Conservation (phyloP, 2,113 vertebrate species). For the Centrocercus urophasianus region DNA sequence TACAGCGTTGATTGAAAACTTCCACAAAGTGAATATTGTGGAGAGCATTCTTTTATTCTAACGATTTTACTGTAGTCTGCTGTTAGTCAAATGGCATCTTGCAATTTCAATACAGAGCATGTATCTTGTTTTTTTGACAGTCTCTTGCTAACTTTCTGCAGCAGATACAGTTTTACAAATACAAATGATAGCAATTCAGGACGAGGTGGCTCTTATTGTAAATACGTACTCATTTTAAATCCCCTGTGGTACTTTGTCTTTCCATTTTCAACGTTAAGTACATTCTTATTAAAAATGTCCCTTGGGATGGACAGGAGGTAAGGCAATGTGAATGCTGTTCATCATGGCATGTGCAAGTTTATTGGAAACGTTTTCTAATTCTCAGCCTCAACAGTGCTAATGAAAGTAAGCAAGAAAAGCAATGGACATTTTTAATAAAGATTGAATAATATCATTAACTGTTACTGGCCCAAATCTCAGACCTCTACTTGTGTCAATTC, state of each 20-base stretch:
- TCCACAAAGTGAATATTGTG: slow-evolving; percentile 12
- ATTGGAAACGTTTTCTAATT: slow-evolving; percentile 75
- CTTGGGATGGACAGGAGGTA: slow-evolving; percentile 73
- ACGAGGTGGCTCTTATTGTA: slow-evolving; percentile 87
- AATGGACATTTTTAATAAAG: slow-evolving; percentile 78
- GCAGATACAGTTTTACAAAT: slow-evolving; percentile 61
- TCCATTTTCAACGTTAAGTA: slow-evolving; percentile 88
- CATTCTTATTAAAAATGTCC: slow-evolving; percentile 85
- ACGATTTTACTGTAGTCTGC: slow-evolving; percentile 51
- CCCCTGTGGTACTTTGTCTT: slow-evolving; percentile 91
- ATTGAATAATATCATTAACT: slow-evolving; percentile 68
- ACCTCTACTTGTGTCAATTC: slow-evolving; percentile 87
- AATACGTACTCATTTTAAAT: slow-evolving; percentile 91
- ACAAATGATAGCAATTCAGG: slow-evolving; percentile 82
- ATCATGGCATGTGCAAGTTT: slow-evolving; percentile 62
- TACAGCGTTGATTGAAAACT: background rate
- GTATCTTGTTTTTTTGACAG: slow-evolving; percentile 59
- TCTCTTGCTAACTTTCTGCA: slow-evolving; percentile 65
- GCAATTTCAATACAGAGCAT: slow-evolving; percentile 38
- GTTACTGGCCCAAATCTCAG: slow-evolving; percentile 81
- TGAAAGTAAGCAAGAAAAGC: slow-evolving; percentile 63
- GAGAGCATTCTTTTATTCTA: slow-evolving; percentile 23
- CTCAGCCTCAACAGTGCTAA: slow-evolving; percentile 66
- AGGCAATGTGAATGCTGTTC: slow-evolving; percentile 74
- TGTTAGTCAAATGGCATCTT: slow-evolving; percentile 45